phyloP scores from a whole-genome alignment of 1,140 invertebrate genomes.

The Drosophila teissieri region DNA sequence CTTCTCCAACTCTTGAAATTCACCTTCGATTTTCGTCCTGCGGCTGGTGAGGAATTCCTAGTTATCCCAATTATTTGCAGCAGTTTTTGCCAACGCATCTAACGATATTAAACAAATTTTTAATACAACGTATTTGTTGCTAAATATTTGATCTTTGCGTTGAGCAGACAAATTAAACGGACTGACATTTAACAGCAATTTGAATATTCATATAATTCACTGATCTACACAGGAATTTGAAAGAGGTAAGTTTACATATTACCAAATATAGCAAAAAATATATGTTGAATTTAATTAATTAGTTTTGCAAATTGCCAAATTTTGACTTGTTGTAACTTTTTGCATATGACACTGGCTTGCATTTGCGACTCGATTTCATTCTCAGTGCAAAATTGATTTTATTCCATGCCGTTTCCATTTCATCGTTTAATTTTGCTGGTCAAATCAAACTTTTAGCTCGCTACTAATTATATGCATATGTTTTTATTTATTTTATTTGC shows the following conservation, averaged over 20 bases:
- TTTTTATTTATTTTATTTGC: constrained; percentile 43
- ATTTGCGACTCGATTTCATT: neutral
- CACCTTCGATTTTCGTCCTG: constrained; percentile 26
- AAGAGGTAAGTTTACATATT: neutral
- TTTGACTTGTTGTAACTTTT: too few species aligned
- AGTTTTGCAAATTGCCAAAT: neutral
- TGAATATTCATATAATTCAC: neutral
- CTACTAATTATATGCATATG: constrained; percentile 61
- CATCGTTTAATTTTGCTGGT: constrained; percentile 17
- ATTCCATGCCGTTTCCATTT: constrained; percentile 38
- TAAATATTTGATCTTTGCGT: neutral
- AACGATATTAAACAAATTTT: neutral
- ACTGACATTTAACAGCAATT: neutral
- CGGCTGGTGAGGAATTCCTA: constrained; percentile 6
- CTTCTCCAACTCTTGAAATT: constrained; percentile 3
- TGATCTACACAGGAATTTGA: neutral
- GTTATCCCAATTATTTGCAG: constrained; percentile 1
- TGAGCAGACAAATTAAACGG: neutral
- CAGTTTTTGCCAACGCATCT: neutral
- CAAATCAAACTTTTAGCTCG: constrained; percentile 45
- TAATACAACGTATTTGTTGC: neutral
- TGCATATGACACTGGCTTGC: too few species aligned
- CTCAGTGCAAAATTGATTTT: constrained; percentile 32
- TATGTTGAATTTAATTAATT: too few species aligned
- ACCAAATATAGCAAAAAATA: too few species aligned